Evolutionary conservation across 2,113 vertebrate species (phyloP).

Genomic region (Notechis scutatus): DNA sequence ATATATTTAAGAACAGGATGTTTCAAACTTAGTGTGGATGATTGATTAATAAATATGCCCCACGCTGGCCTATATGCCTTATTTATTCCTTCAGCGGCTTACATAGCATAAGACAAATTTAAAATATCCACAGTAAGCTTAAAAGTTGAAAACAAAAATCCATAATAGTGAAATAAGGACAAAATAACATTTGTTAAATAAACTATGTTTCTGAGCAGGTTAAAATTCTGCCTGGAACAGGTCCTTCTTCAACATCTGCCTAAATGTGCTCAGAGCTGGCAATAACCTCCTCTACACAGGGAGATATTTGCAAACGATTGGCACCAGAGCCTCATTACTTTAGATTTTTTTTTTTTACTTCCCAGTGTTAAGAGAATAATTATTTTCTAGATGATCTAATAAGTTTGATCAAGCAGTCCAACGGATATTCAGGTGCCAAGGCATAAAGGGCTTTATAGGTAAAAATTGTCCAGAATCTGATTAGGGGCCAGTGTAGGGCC

Average conservation of each 20-base stretch:
- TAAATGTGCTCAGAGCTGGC: neutral
- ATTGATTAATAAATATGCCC: too few relatives aligned
- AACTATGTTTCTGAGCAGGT: neutral
- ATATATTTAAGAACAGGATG: neutral
- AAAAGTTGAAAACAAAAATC: neutral
- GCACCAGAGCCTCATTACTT: neutral
- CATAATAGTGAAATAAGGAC: neutral
- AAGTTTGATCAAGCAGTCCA: neutral
- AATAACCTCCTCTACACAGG: neutral
- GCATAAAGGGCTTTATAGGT: neutral
- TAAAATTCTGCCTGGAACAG: neutral
- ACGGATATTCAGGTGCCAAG: neutral
- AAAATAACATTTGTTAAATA: neutral
- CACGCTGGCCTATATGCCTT: neutral
- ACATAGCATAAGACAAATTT: neutral
- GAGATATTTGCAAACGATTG: neutral
- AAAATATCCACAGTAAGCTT: neutral
- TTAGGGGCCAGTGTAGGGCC: neutral
- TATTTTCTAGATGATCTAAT: neutral
- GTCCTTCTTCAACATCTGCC: neutral
- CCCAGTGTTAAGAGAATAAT: neutral
- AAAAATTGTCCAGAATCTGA: neutral
- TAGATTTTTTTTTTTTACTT: neutral
- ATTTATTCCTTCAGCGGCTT: neutral
- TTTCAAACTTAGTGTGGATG: neutral